Base-by-base conservation (phyloP, 2,888 invertebrate species). In the Aleiodes alternator region DNA sequence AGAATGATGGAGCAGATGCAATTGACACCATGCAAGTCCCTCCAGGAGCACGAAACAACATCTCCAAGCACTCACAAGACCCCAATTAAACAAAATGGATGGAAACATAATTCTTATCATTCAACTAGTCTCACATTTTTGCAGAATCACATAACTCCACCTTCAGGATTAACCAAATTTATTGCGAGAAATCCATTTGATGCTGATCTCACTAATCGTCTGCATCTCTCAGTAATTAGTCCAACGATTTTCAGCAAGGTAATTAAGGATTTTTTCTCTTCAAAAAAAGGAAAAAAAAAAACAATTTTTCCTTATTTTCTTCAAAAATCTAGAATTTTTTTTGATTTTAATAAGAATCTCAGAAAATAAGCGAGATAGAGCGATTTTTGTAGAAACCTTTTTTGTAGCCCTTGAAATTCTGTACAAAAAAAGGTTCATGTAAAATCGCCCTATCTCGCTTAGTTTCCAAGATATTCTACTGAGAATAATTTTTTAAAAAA, bases 201-300 rank as follows among this genome's bases (percentile, higher is more conserved):
- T 82, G 91, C 91, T 82, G 93, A 91, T 68, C 88, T 94, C 79
- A 92, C 93, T 69, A 93, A 93, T 80, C 92, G 91, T 83, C 88
- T 94, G 73, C 94, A 94, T 87, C 91, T 93, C 75, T 93, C 94
- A 79, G 91, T 95, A 84, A 94, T 94, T 89, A 95, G 95, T 80
- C 90, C 90, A 2, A 84, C 88, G 53, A 88, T 90, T 31, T 90
- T 90, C 73, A 82, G 71, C 34, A 86, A 86, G 85, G 88, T 88
- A 69, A 69, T 38, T 38, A 11, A 34, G 29, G 34, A 9, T 43
- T 55, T 51, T 12, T 34, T 31, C 53, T 6, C 50, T 48, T n/a
- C n/a, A n/a, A 4, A n/a, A 29, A 4, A 16, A 38, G 1, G 53
- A 29, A 14, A 23, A 1, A 11, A 68, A 55, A 43, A 23, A 23